Conservation (phyloP, 2,888 invertebrate species). For the Tolmerus cingulatus region DNA sequence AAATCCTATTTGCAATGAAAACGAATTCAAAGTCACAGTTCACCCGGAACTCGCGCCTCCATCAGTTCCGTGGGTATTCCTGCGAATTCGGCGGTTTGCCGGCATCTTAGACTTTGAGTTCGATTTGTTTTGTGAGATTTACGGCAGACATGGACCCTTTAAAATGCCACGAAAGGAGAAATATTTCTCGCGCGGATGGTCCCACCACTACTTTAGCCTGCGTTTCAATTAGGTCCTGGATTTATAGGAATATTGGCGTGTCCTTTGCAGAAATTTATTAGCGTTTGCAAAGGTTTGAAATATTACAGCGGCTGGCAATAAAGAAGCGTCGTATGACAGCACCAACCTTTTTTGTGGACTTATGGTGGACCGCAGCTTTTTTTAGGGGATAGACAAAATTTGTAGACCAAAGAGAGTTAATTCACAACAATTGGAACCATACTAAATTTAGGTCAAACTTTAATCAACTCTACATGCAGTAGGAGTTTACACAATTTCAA, state of each 20-base stretch:
- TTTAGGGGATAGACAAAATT: neutral
- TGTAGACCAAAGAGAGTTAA: neutral
- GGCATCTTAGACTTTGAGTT: neutral
- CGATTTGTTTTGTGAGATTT: slow-evolving; percentile 30
- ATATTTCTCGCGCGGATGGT: neutral
- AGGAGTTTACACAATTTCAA: too few relatives aligned
- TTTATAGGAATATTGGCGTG: neutral
- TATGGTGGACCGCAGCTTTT: neutral
- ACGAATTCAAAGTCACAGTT: neutral
- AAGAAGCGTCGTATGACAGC: neutral
- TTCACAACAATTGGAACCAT: neutral
- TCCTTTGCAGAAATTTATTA: neutral
- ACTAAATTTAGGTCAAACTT: neutral
- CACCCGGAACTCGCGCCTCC: neutral
- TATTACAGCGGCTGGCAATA: neutral
- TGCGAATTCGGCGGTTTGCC: neutral
- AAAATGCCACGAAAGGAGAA: neutral
- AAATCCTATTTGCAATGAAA: slow-evolving; percentile 14
- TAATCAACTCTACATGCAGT: too few relatives aligned
- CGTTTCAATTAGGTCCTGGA: neutral
- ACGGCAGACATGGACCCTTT: neutral
- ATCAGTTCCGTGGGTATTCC: neutral
- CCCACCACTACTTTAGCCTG: neutral
- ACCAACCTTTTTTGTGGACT: neutral
- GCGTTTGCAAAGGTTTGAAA: neutral